Evolutionary conservation across 1,140 invertebrate genomes (phyloP).

Genomic region (Hycleus phaleratus): DNA sequence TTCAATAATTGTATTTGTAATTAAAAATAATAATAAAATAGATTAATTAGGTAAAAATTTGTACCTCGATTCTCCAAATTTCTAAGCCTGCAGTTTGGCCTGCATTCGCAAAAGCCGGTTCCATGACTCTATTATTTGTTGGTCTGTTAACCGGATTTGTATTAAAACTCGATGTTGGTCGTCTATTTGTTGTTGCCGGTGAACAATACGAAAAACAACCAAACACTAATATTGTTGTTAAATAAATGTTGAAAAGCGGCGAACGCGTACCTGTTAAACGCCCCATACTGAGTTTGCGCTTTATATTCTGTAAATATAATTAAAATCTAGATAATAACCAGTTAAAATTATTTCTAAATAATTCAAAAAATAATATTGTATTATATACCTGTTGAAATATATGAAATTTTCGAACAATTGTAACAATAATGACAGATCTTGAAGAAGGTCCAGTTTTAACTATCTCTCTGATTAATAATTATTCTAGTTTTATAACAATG

Average conservation of each 20-base stretch:
- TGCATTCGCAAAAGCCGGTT: constrained; percentile 55
- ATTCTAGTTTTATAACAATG: too few relatives aligned
- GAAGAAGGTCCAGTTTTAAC: too few relatives aligned
- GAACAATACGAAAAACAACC: constrained; percentile 11
- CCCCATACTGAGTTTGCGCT: too few relatives aligned
- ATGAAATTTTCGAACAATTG: too few relatives aligned
- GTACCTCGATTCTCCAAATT: constrained; percentile 63
- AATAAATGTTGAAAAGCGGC: constrained; percentile 7
- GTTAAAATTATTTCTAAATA: too few relatives aligned
- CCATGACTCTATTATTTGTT: constrained; percentile 36
- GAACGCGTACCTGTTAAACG: background rate
- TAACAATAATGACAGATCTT: too few relatives aligned
- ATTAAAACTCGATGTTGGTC: background rate
- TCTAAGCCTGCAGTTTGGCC: constrained; percentile 54
- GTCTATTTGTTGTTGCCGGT: constrained; percentile 1
- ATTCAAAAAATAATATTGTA: too few relatives aligned
- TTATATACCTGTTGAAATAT: too few relatives aligned
- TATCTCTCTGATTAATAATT: too few relatives aligned
- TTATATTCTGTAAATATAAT: too few relatives aligned
- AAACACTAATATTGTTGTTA: constrained; percentile 9
- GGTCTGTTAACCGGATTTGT: constrained; percentile 4
- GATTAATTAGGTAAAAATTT: too few relatives aligned
- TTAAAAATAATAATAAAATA: background rate
- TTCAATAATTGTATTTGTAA: background rate
- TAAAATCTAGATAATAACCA: too few relatives aligned